Evolutionary conservation across 2,113 vertebrate genomes (phyloP).

Genomic region (Spea multiplicata): DNA sequence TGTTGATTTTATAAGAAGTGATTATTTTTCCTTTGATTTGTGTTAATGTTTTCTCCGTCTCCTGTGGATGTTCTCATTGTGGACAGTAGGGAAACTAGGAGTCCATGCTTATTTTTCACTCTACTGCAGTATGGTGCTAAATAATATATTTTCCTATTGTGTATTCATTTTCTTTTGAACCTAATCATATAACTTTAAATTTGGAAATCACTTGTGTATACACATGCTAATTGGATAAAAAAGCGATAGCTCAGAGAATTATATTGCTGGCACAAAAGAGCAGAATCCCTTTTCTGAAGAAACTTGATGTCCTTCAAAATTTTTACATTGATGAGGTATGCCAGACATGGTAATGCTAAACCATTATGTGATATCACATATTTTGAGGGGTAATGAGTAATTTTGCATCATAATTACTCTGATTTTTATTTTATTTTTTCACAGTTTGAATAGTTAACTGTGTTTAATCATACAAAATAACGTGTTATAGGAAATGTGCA

Average conservation of each 20-base stretch:
- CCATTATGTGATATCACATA: too few species aligned
- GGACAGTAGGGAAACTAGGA: neutral
- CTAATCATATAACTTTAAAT: neutral
- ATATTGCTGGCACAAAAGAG: neutral
- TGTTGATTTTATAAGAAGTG: too few species aligned
- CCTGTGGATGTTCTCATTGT: neutral
- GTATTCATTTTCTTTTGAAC: constrained; percentile 1
- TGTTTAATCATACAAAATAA: neutral
- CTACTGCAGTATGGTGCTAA: neutral
- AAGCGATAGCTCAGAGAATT: neutral
- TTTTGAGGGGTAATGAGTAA: neutral
- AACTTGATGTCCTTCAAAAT: neutral
- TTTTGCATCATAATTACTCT: neutral
- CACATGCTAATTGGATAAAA: neutral
- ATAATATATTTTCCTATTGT: constrained; percentile 5
- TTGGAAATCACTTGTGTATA: neutral
- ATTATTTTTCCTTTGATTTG: too few species aligned
- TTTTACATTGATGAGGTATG: neutral
- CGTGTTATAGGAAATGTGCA: constrained; percentile 1
- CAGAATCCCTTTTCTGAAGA: neutral
- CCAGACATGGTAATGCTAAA: too few species aligned
- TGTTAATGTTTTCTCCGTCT: too few species aligned
- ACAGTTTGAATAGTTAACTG: neutral
- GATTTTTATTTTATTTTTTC: neutral
- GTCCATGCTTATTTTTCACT: neutral